phyloP scores from a whole-genome alignment of 1,140 invertebrate genomes.

The Theocolax elegans region DNA sequence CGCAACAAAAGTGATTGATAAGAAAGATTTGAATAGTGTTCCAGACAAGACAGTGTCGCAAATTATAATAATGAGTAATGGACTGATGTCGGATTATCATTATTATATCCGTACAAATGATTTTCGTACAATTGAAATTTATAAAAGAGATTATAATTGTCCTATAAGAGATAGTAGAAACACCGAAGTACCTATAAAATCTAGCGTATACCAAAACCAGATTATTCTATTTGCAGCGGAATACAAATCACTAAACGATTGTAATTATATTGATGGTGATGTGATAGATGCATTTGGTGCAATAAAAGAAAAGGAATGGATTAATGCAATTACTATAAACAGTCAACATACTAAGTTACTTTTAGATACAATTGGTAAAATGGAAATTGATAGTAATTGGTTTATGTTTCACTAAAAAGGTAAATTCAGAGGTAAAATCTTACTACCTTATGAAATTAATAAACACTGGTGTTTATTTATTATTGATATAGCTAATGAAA shows the following conservation, averaged over 20 bases:
- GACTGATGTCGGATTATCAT: not conserved
- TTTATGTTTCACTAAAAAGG: not conserved
- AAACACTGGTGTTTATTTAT: conserved; percentile 4
- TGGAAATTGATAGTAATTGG: not conserved
- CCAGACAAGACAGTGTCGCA: not conserved
- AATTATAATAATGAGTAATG: not conserved
- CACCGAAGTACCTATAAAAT: not conserved
- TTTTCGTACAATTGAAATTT: not conserved
- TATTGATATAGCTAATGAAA: not conserved
- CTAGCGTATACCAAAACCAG: not conserved
- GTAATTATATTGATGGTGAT: not conserved
- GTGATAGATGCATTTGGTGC: not conserved
- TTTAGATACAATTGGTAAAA: not conserved
- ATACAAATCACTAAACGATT: not conserved
- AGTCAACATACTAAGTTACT: not conserved
- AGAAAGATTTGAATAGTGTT: not conserved
- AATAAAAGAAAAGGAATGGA: not conserved
- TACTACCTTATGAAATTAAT: not conserved
- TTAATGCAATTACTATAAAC: not conserved
- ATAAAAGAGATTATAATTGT: not conserved
- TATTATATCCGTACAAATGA: not conserved
- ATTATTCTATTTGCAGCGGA: not conserved
- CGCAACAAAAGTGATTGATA: not conserved
- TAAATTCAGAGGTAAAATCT: not conserved
- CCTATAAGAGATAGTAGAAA: not conserved